Percentiles rank a stretch among this genome's conserved stretches.
These are phyloP conservation scores for Vannuccia rotundouncinata DNA, from an alignment of 2,888 invertebrate species.

Conservation along the genomic window DNA sequence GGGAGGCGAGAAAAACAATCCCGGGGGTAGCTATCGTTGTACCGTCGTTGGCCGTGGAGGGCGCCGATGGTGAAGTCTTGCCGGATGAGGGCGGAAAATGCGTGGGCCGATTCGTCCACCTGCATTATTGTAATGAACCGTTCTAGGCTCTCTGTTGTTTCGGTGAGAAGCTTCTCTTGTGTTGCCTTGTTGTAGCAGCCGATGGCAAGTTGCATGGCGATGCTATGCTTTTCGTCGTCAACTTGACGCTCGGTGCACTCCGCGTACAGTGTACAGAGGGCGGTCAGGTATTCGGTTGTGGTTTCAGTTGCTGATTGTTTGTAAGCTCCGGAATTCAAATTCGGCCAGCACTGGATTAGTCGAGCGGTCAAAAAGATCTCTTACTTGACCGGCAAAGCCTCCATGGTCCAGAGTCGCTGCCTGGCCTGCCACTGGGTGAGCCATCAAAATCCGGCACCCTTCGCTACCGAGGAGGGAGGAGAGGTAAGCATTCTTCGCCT, in stretches of 20 bases:
- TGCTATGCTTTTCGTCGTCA: slow-evolving; percentile 1
- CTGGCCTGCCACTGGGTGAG: background rate
- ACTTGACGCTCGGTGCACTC: slow-evolving; percentile 2
- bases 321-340: slow-evolving; percentile 18
- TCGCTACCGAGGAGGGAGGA: background rate
- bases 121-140: slow-evolving; percentile 18
- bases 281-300: slow-evolving; percentile 18
- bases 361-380: background rate
- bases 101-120: slow-evolving; percentile 25
- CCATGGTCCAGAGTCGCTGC: background rate
- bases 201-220: slow-evolving; percentile 28
- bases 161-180: slow-evolving; percentile 29
- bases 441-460: slow-evolving; percentile 17
- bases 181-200: slow-evolving; percentile 3
- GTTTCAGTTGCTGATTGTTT: background rate
- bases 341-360: slow-evolving; percentile 21
- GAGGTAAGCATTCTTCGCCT: slow-evolving; percentile 7
- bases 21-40: background rate
- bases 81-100: slow-evolving; percentile 6
- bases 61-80: background rate
- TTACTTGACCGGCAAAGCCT: background rate
- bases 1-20: background rate
- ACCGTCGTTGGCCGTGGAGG: background rate
- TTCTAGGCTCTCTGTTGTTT: background rate
- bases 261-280: slow-evolving; percentile 17